phyloP scores from a whole-genome alignment of 2,888 invertebrate species.

The Troglohyphantes excavatus region DNA sequence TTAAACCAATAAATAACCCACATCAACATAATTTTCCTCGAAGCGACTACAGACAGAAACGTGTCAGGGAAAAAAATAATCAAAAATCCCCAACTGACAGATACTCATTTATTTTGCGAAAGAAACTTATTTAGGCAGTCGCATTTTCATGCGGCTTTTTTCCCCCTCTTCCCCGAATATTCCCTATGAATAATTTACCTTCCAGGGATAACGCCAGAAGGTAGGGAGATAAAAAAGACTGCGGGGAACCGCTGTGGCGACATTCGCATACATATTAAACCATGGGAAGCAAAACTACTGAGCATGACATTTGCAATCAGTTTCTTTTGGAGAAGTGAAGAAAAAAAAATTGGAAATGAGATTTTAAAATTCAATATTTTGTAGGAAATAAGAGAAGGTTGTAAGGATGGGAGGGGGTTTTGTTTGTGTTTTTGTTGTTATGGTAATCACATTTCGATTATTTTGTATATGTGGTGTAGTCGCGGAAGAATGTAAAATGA shows the following conservation, averaged over 20 bases:
- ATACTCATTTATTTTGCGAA: conserved; percentile 9
- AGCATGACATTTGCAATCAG: conserved; percentile 39
- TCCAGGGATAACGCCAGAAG: background rate
- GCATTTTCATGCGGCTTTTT: background rate
- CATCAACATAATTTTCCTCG: background rate
- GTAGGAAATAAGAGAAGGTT: too few relatives aligned
- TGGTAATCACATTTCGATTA: too few relatives aligned
- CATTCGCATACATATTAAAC: conserved; percentile 44
- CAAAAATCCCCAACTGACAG: background rate
- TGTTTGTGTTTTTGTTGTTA: too few relatives aligned
- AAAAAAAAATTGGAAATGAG: too few relatives aligned
- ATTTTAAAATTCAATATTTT: too few relatives aligned
- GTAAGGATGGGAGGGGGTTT: too few relatives aligned
- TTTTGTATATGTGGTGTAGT: too few relatives aligned
- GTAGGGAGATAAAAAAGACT: background rate
- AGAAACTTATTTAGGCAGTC: conserved; percentile 31
- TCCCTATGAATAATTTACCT: conserved; percentile 60
- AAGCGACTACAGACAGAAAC: background rate
- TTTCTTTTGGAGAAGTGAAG: background rate
- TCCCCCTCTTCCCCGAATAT: conserved; percentile 3
- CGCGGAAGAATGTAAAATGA: too few relatives aligned
- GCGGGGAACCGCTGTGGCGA: conserved; percentile 1
- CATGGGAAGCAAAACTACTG: background rate
- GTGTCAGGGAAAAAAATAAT: background rate
- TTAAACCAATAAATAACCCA: too few relatives aligned